Evolutionary conservation across 2,797 vertebrate species (phyloP).

Genomic region (Galago senegalensis): DNA sequence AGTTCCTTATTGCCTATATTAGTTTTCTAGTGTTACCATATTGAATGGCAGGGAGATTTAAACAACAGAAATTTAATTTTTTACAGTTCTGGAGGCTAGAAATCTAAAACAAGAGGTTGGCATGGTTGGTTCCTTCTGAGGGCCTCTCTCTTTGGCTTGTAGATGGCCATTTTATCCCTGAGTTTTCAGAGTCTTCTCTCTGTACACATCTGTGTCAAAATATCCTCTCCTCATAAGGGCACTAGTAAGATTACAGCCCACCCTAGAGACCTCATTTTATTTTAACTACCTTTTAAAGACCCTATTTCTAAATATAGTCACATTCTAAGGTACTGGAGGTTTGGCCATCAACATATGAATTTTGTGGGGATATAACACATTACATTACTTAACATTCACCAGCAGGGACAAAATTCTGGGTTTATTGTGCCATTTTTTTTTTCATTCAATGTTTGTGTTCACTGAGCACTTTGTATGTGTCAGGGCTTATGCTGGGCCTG

Average conservation of each 20-base stretch:
- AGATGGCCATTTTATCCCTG: background rate
- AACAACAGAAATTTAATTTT: background rate
- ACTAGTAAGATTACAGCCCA: background rate
- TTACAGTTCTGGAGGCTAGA: background rate
- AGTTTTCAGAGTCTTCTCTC: background rate
- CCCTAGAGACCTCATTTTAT: background rate
- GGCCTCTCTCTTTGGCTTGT: background rate
- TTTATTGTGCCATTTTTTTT: background rate
- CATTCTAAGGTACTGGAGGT: background rate
- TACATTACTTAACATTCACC: conserved; percentile 14
- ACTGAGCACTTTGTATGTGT: no score
- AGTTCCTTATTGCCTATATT: background rate
- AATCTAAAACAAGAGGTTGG: background rate
- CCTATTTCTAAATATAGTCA: background rate
- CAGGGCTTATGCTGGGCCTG: no score
- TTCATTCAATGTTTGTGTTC: no score
- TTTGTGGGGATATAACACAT: background rate
- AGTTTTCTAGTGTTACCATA: background rate
- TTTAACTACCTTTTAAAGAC: conserved; percentile 37
- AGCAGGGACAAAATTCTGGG: background rate
- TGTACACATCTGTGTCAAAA: background rate
- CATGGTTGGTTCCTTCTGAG: conserved; percentile 25
- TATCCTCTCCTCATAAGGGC: conserved; percentile 8
- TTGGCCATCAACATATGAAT: background rate
- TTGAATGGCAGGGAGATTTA: background rate